Conservation (phyloP, 2,888 invertebrate species). For the Barypeithes pellucidus region DNA sequence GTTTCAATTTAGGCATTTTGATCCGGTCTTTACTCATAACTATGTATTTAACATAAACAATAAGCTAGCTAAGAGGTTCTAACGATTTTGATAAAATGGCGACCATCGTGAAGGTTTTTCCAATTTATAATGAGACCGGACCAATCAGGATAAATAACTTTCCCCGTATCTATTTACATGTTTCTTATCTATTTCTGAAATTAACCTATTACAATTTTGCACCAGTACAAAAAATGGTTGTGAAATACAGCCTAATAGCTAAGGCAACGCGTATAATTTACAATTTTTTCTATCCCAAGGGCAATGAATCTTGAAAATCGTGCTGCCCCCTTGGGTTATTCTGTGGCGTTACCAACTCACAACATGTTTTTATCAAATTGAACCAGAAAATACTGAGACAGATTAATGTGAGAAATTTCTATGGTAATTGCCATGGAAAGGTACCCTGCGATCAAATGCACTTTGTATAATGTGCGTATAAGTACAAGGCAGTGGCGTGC, state of each 20-base stretch:
- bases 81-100: no score
- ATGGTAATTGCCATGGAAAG: slow-evolving; percentile 43
- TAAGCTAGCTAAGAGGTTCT: no score
- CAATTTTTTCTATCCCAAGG: slow-evolving; percentile 6
- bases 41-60: no score
- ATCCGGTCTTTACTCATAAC: no score
- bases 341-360: slow-evolving; percentile 29
- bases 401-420: slow-evolving; percentile 48
- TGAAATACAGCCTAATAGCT: background rate
- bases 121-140: no score
- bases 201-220: background rate
- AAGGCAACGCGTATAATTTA: slow-evolving; percentile 13
- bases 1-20: no score
- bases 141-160: no score
- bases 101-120: no score
- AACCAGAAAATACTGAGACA: slow-evolving; percentile 42
- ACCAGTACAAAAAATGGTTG: background rate
- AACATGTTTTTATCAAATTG: slow-evolving; percentile 39
- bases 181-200: background rate
- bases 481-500: background rate
- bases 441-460: slow-evolving; percentile 19
- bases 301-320: slow-evolving; percentile 29
- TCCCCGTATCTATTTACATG: background rate
- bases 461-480: slow-evolving; percentile 20
- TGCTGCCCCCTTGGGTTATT: slow-evolving; percentile 36